Evolutionary conservation across 2,888 invertebrate species (phyloP).

Genomic region (Phytoseiulus persimilis): DNA sequence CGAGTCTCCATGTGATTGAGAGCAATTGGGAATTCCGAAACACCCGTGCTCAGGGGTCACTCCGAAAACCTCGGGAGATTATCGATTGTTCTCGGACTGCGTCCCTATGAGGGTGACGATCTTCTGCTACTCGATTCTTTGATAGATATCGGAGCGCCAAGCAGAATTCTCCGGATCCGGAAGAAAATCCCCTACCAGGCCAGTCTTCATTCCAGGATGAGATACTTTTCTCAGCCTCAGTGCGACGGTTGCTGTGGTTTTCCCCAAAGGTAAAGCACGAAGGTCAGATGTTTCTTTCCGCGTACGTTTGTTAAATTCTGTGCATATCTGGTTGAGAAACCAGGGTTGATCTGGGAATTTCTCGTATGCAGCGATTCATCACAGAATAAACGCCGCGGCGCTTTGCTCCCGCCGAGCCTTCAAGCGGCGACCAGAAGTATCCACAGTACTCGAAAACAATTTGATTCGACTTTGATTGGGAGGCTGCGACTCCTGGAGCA

Average conservation of each 20-base stretch:
- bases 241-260: not conserved
- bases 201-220: not conserved
- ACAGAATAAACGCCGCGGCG: not conserved
- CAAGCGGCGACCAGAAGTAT: not conserved
- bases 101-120: no score
- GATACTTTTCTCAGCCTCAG: not conserved
- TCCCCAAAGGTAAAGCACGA: not conserved
- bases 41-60: no score
- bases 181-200: not conserved
- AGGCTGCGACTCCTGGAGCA: no score
- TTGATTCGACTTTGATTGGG: not conserved
- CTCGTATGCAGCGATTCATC: not conserved
- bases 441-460: not conserved
- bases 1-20: no score
- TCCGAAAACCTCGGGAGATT: no score
- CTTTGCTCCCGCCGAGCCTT: not conserved
- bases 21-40: no score
- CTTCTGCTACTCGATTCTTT: no score
- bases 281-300: not conserved
- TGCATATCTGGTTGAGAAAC: not conserved
- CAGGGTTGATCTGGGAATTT: not conserved
- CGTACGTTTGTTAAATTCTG: not conserved
- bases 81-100: no score
- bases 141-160: not conserved
- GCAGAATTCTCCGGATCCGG: not conserved